Evolutionary conservation across 1,140 invertebrate genomes (phyloP), one percentile per base, ranked within the genome.

Genomic region (Oncopeltus fasciatus): DNA sequence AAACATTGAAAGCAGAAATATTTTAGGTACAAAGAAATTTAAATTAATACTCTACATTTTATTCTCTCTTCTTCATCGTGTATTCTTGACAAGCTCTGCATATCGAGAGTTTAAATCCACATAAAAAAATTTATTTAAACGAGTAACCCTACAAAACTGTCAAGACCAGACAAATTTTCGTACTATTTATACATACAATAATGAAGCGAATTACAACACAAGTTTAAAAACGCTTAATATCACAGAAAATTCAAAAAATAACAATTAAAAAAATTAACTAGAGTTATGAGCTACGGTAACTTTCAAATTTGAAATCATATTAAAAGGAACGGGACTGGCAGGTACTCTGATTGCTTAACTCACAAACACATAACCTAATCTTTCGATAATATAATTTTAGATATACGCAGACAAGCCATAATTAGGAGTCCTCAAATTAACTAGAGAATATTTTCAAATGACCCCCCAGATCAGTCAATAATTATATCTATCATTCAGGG

Each of bases 51-150:
- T 43, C 18, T 49, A 61, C 59, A 61, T 49, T 61, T 61, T n/a
- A 61, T 61, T n/a, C 59, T 27, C 31, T 61, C 59, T 18, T 61
- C 59, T 31, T 61, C 59, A 29, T 61, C 59, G 8, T 26, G 24
- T 28, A 51, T 29, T 27, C 44, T 29, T 28, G 46, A 28, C 14
- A 61, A 47, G 27, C 59, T 61, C 24, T 61, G 59, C 59, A 61
- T 61, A 49, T 51, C 47, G 14, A 3, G 33, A 27, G 29, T 2
- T 29, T 31, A 56, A 26, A 20, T n/a, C n/a, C n/a, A n/a, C n/a
- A n/a, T n/a, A n/a, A n/a, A n/a, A n/a, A n/a, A n/a, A n/a, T n/a
- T n/a, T n/a, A n/a, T n/a, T n/a, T n/a, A n/a, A n/a, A n/a, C n/a
- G n/a, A n/a, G n/a, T n/a, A n/a, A n/a, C n/a, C n/a, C n/a, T n/a